Conservation (phyloP, 2,797 vertebrate species). For the Tachyglossus aculeatus region DNA sequence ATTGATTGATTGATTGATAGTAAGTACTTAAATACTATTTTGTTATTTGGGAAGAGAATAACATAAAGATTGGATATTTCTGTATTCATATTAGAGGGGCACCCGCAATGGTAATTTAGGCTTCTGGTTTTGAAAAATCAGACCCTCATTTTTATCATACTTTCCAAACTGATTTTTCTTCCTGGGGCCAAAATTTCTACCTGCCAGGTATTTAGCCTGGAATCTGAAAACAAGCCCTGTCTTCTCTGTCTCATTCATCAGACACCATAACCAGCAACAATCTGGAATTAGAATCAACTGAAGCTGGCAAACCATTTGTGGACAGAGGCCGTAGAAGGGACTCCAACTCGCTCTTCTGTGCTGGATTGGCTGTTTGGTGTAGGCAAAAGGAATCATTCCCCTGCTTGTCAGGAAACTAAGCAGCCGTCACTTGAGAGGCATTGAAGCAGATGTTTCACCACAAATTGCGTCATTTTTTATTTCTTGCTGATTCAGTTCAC, state of each 20-base stretch:
- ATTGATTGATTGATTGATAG: too few relatives aligned
- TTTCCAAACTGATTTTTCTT: not conserved
- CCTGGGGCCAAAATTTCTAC: not conserved
- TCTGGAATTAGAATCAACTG: not conserved
- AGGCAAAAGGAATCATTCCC: not conserved
- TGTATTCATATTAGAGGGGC: not conserved
- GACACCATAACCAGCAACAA: not conserved
- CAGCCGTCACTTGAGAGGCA: not conserved
- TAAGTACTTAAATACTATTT: too few relatives aligned
- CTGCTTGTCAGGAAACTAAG: not conserved
- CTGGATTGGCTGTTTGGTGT: not conserved
- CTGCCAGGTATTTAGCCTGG: not conserved
- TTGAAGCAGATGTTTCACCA: too few relatives aligned
- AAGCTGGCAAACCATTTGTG: not conserved
- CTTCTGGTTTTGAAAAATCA: slow-evolving; percentile 3
- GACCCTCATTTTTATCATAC: not conserved
- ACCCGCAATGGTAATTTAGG: not conserved
- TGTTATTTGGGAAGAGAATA: not conserved
- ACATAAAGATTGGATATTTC: not conserved
- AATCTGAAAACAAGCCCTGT: not conserved
- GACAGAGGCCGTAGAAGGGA: not conserved
- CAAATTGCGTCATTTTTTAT: too few relatives aligned
- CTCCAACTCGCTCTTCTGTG: not conserved
- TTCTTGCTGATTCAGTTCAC: too few relatives aligned
- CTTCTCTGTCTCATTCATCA: not conserved